A percentile compares a stretch with the other conserved stretches of the same genome.
Conservation (phyloP, 1,140 invertebrate species). For the Brachionus koreanus region DNA sequence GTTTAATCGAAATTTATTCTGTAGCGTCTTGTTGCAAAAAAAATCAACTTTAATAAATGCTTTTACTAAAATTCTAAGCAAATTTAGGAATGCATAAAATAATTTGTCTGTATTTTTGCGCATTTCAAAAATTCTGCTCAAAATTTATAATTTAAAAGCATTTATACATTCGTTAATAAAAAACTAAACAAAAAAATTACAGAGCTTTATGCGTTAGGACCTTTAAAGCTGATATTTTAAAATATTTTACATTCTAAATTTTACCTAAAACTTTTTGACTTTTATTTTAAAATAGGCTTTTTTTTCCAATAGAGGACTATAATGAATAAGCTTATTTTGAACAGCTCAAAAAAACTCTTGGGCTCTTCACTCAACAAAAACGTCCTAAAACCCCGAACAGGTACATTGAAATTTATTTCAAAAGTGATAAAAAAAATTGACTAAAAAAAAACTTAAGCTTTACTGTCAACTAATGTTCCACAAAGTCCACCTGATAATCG, state of each 20-base stretch:
- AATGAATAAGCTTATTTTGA: constrained; percentile 13
- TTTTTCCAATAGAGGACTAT: not conserved
- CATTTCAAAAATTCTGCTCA: constrained; percentile 8
- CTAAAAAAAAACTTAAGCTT: not conserved
- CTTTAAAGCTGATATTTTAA: not conserved
- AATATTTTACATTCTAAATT: not conserved
- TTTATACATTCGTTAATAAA: not conserved
- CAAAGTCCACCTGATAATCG: constrained; percentile 21
- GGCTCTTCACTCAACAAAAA: constrained; percentile 11
- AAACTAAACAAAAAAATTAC: not conserved
- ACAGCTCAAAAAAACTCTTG: constrained; percentile 24
- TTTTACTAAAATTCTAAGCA: not conserved
- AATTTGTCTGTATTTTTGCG: not conserved
- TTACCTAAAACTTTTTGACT: not conserved
- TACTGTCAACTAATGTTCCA: not conserved
- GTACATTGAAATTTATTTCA: not conserved
- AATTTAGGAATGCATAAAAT: not conserved
- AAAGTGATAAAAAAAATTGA: not conserved
- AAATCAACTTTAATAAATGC: not conserved
- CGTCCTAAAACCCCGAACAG: not conserved
- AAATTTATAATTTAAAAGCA: not conserved
- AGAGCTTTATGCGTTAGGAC: constrained; percentile 33
- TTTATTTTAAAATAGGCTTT: not conserved
- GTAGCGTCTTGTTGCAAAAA: constrained; percentile 15
- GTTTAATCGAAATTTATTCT: not conserved